Evolutionary conservation across 1,140 invertebrate species (phyloP).

Genomic region (Hyles euphorbiae): DNA sequence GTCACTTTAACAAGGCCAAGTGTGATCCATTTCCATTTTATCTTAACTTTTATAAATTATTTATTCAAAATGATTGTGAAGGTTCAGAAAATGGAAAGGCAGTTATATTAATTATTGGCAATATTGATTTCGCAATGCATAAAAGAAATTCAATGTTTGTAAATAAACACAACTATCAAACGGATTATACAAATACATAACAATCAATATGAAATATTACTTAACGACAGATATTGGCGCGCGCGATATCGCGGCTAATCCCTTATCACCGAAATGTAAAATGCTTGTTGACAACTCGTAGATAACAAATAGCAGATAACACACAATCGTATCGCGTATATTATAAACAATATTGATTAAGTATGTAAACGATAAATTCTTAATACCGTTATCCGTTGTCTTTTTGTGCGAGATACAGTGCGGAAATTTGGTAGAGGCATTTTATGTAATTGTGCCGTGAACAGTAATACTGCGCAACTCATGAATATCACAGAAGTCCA

Average conservation of each 20-base stretch:
- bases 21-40: too few relatives aligned
- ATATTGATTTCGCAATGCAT: neutral
- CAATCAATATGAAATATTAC: constrained; percentile 13
- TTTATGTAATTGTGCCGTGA: too few relatives aligned
- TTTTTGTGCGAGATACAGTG: too few relatives aligned
- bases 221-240: constrained; percentile 10
- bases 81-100: neutral
- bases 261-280: constrained; percentile 44
- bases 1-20: too few relatives aligned
- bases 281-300: constrained; percentile 45
- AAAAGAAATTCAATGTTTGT: neutral
- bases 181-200: constrained; percentile 7
- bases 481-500: too few relatives aligned
- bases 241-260: constrained; percentile 24
- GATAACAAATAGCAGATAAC: constrained; percentile 37
- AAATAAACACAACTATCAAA: constrained; percentile 1
- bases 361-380: constrained; percentile 4
- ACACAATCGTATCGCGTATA: constrained; percentile 16
- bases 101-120: too few relatives aligned
- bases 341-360: constrained; percentile 26
- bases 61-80: too few relatives aligned
- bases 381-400: neutral
- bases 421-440: too few relatives aligned
- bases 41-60: too few relatives aligned
- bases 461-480: too few relatives aligned